These are phyloP conservation scores for Atrina japonica DNA, from an alignment of 2,888 invertebrate genomes.

Conservation along the genomic window DNA sequence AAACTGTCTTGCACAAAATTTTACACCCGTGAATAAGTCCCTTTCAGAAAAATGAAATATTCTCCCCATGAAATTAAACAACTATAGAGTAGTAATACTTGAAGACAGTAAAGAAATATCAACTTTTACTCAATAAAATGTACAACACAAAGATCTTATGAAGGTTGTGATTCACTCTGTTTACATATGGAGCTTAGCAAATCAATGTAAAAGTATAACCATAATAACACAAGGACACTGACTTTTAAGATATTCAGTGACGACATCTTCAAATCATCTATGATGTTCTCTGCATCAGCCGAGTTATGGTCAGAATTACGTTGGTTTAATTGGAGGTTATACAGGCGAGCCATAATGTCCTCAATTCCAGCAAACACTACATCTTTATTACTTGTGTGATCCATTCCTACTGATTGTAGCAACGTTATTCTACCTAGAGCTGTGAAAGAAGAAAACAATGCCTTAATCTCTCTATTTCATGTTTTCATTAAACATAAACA, in stretches of 20 bases:
- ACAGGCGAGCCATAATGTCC: conserved; percentile 72
- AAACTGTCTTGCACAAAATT: too few species aligned
- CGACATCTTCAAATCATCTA: conserved; percentile 54
- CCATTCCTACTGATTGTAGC: conserved; percentile 82
- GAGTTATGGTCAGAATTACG: conserved; percentile 57
- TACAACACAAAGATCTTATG: too few species aligned
- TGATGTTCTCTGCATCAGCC: conserved; percentile 58
- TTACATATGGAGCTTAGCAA: too few species aligned
- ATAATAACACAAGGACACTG: not conserved
- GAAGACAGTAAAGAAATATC: too few species aligned
- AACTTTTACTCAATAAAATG: too few species aligned
- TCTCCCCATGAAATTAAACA: too few species aligned
- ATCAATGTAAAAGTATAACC: not conserved
- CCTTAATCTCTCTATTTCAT: conserved; percentile 7
- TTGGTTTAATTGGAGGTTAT: conserved; percentile 71
- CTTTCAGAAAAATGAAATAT: too few species aligned
- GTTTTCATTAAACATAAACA: not conserved
- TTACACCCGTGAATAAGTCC: too few species aligned
- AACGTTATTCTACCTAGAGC: conserved; percentile 81
- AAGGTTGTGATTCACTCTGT: not conserved
- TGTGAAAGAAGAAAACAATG: too few species aligned
- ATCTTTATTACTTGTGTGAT: conserved; percentile 59
- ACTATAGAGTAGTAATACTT: too few species aligned
- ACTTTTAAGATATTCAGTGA: conserved; percentile 52
- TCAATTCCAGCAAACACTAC: conserved; percentile 70